Conservation (phyloP, 2,888 invertebrate genomes). For the Carpatolechia fugitivella region DNA sequence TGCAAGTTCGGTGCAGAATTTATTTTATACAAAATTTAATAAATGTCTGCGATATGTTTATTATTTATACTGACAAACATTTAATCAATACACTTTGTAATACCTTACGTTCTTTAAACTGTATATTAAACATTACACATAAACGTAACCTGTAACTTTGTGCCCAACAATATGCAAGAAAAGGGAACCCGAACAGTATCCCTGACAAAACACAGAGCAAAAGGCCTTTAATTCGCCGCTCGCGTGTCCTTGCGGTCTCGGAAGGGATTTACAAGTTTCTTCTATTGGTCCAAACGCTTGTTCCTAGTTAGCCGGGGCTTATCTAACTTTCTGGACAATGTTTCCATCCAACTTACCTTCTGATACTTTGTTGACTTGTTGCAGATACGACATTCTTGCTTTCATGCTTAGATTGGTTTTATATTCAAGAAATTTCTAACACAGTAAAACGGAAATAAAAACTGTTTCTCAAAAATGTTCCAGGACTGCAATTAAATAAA, state of each 20-base stretch:
- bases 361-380: constrained; percentile 12
- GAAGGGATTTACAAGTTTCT: constrained; percentile 70
- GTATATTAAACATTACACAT: neutral
- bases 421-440: neutral
- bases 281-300: constrained; percentile 63
- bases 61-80: no score
- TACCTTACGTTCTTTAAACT: neutral
- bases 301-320: constrained; percentile 45
- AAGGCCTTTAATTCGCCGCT: constrained; percentile 26
- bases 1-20: no score
- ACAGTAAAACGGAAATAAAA: neutral
- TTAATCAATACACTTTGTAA: no score
- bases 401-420: neutral
- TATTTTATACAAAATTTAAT: no score
- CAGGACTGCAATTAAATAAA: constrained; percentile 7
- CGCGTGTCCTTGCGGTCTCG: constrained; percentile 61
- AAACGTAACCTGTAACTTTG: neutral
- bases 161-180: neutral
- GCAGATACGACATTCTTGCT: neutral
- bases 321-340: constrained; percentile 38
- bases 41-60: no score
- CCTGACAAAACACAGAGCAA: neutral
- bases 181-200: neutral
- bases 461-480: neutral
- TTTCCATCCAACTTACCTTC: constrained; percentile 21